phyloP scores from a whole-genome alignment of 2,797 vertebrate species.

The Phoxinus dragarum region DNA sequence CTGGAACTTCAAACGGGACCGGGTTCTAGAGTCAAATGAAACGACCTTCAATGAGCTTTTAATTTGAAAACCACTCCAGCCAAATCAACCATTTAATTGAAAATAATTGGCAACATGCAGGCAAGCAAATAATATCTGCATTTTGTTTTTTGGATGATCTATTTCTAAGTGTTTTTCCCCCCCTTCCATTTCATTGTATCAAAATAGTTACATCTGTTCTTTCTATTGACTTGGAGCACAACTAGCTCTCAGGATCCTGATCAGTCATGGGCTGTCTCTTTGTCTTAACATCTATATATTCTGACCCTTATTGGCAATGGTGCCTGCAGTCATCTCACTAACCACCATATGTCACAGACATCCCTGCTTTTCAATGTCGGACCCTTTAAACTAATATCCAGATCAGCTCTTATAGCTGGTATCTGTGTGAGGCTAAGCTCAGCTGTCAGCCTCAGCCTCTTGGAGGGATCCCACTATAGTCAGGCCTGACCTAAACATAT shows the following conservation, averaged over 20 bases:
- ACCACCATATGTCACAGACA: constrained; percentile 4
- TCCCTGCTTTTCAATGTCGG: background rate
- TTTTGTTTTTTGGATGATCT: no score
- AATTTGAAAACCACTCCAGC: no score
- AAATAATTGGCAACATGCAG: no score
- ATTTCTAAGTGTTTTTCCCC: no score
- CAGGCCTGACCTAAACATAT: background rate
- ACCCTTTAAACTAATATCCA: background rate
- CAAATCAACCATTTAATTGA: no score
- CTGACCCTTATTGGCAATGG: constrained; percentile 26
- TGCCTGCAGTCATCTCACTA: background rate
- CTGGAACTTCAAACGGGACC: no score
- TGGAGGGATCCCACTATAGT: background rate
- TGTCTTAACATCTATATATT: constrained; percentile 18
- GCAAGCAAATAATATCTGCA: no score
- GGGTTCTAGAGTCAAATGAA: no score
- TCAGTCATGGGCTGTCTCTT: background rate
- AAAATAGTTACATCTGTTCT: background rate
- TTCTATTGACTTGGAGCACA: background rate
- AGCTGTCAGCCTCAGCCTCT: constrained; percentile 20
- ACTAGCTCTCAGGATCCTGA: background rate
- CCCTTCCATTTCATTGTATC: background rate
- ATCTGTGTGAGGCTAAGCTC: constrained; percentile 13
- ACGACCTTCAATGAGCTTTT: no score
- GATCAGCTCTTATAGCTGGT: background rate